Conservation (phyloP, 2,888 invertebrate species). For the Tipula unca region DNA sequence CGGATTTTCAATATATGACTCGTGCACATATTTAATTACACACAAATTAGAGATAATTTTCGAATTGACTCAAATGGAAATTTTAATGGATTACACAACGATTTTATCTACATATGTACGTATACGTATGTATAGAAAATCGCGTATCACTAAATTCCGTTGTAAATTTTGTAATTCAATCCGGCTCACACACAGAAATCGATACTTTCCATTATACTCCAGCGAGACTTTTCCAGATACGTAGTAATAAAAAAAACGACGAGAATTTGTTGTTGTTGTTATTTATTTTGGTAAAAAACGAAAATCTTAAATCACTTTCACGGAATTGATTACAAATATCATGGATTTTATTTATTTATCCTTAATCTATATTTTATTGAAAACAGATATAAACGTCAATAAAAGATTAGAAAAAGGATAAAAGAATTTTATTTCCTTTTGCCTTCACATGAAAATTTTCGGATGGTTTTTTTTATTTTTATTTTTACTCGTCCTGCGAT, state of each 20-base stretch:
- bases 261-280: not conserved
- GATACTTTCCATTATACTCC: not conserved
- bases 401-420: not conserved
- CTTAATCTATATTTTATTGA: slow-evolving; percentile 8
- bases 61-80: too few species aligned
- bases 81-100: too few species aligned
- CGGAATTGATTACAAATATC: not conserved
- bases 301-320: slow-evolving; percentile 14
- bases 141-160: not conserved
- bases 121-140: too few species aligned
- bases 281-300: not conserved
- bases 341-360: slow-evolving; percentile 2
- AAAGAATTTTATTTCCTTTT: not conserved
- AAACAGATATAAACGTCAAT: slow-evolving; percentile 8
- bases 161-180: not conserved
- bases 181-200: not conserved
- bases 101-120: too few species aligned
- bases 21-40: too few species aligned
- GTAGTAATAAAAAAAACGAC: not conserved
- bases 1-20: too few species aligned
- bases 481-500: not conserved
- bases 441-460: not conserved
- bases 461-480: not conserved
- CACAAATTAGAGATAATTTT: too few species aligned
- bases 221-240: not conserved